These are phyloP conservation scores for Macroglossus sobrinus DNA, from an alignment of 2,113 vertebrate species.

Conservation along the genomic window DNA sequence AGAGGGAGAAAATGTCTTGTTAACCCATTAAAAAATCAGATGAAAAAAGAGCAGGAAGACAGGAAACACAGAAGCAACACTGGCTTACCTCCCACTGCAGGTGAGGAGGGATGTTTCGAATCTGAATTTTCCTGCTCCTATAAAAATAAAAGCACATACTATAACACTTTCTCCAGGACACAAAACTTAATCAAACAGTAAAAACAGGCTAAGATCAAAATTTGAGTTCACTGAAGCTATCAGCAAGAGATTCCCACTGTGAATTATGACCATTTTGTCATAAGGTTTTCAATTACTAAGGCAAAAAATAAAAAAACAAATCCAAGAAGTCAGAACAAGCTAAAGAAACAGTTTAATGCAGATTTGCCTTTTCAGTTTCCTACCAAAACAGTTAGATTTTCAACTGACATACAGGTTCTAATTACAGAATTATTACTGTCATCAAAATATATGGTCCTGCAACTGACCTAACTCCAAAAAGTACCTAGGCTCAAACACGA, in stretches of 20 bases:
- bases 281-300: constrained; percentile 16
- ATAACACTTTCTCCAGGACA: background rate
- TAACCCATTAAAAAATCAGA: background rate
- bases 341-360: constrained; percentile 18
- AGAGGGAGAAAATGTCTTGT: background rate
- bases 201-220: background rate
- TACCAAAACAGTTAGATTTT: background rate
- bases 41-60: background rate
- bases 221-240: background rate
- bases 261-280: background rate
- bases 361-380: background rate
- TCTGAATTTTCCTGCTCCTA: constrained; percentile 97
- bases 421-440: background rate
- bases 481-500: background rate
- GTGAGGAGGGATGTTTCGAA: constrained; percentile 96
- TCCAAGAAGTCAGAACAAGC: background rate
- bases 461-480: background rate
- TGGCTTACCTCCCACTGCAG: constrained; percentile 95
- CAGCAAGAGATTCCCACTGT: background rate
- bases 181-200: background rate
- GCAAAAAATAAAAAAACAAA: background rate
- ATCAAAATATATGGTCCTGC: background rate
- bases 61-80: background rate
- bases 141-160: constrained; percentile 66
- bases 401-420: background rate